Evolutionary conservation across 2,113 vertebrate genomes (phyloP).

Genomic region (Rostratula benghalensis): DNA sequence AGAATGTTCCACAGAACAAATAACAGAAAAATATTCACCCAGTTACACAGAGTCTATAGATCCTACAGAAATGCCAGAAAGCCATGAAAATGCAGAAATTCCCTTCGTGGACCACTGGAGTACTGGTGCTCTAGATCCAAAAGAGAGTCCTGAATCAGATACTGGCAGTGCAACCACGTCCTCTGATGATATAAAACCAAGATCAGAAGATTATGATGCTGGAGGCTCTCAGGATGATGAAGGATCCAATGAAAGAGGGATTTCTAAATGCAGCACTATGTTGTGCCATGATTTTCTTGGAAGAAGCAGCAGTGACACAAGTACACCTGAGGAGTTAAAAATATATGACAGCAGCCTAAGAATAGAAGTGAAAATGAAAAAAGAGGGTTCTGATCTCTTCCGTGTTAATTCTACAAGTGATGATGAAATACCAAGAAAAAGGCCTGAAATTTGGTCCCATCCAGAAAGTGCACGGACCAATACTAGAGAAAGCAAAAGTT

Average conservation of each 20-base stretch:
- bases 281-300: conserved; percentile 94
- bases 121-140: conserved; percentile 72
- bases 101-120: conserved; percentile 84
- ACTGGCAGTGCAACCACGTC: conserved; percentile 92
- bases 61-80: conserved; percentile 76
- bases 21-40: conserved; percentile 72
- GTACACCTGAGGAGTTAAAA: conserved; percentile 96
- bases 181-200: conserved; percentile 96
- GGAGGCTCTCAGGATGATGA: conserved; percentile 98
- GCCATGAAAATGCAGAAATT: conserved; percentile 76
- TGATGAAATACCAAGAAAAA: conserved; percentile 84
- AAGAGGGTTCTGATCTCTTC: conserved; percentile 79
- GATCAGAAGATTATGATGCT: conserved; percentile 97
- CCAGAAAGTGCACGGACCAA: conserved; percentile 68
- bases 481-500: conserved; percentile 63
- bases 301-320: conserved; percentile 97
- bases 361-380: conserved; percentile 91
- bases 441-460: conserved; percentile 81
- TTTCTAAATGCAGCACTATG: conserved; percentile 95
- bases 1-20: conserved; percentile 65
- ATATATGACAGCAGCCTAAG: conserved; percentile 89
- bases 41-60: conserved; percentile 76
- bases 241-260: conserved; percentile 88
- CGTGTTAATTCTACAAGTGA: conserved; percentile 90
- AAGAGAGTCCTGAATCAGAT: conserved; percentile 92